Conservation (phyloP, 2,888 invertebrate genomes). For the Catocala fraxini region DNA sequence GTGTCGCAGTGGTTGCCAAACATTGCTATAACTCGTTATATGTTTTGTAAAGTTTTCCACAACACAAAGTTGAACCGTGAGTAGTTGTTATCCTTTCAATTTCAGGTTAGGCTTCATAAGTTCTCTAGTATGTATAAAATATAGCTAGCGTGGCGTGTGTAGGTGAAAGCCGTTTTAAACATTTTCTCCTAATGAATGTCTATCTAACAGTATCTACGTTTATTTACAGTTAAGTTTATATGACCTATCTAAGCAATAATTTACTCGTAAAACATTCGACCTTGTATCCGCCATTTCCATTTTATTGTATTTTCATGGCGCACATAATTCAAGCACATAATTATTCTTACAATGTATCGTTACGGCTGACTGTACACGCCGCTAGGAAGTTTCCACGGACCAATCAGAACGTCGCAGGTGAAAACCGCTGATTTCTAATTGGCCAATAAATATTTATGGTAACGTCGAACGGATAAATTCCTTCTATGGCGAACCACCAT, state of each 20-base stretch:
- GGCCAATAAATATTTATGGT: conserved; percentile 49
- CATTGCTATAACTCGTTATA: too few species aligned
- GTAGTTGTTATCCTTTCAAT: too few species aligned
- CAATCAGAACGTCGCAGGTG: conserved; percentile 36
- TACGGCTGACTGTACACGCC: conserved; percentile 44
- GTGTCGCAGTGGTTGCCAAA: too few species aligned
- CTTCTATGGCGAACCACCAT: conserved; percentile 20
- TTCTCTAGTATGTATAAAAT: too few species aligned
- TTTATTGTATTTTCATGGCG: conserved; percentile 55
- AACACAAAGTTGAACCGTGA: too few species aligned
- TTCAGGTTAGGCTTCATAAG: too few species aligned
- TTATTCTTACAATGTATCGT: conserved; percentile 56
- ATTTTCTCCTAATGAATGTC: too few species aligned
- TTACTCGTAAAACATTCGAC: conserved; percentile 44
- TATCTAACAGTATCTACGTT: too few species aligned
- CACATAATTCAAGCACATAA: conserved; percentile 56
- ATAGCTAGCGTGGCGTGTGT: too few species aligned
- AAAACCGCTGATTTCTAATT: conserved; percentile 41
- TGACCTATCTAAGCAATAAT: conserved; percentile 14
- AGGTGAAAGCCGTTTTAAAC: too few species aligned
- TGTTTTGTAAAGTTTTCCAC: too few species aligned
- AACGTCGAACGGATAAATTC: conserved; percentile 35
- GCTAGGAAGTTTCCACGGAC: conserved; percentile 38
- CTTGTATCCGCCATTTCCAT: conserved; percentile 48
- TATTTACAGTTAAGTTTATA: not conserved